Base-by-base conservation (phyloP, 2,113 vertebrate species). In the Lanius ludovicianus region DNA sequence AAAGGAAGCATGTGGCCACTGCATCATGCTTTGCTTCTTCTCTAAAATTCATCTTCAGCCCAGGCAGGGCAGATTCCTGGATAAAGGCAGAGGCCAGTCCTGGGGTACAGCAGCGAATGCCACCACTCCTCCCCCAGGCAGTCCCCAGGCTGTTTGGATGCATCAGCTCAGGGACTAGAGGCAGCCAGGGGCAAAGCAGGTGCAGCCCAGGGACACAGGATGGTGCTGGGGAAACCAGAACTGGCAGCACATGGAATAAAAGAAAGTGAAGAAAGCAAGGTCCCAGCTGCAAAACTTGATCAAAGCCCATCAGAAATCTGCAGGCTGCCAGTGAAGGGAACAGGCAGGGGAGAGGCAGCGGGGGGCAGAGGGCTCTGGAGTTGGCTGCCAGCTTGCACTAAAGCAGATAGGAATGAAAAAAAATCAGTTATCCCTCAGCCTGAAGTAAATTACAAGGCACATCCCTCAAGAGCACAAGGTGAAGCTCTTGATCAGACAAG, bases 401-500 rank as follows among this genome's bases (percentile, higher is more conserved):
- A 86, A 88, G 76, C 30, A 89, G 69, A 94, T 25, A 41, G 42
- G 17, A 60, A 60, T 50, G 78, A 89, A 91, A 84, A 70, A 81
- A 89, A 84, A 50, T 68, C 73, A 56, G 60, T 93, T 93, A 80
- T 84, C 76, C 93, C 50, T 93, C 80, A 95, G 63, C 73, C 82
- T 93, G 73, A 95, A 95, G 83, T 93, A 95, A 96, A 96, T 96
- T 91, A 89, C n/a, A 44, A 94, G 91, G 89, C 7, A 2, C 50
- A 83, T 87, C 91, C 70, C 86, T 67, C 53, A 74, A 74, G 80
- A 96, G 71, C 59, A 37, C 37, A 64, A 91, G 90, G 91, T 95
- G 75, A 97, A 93, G 70, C 88, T 92, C 97, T 91, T 95, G 95
- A 96, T 95, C 96, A 97, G 96, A 94, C 80, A 93, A 96, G 86